Evolutionary conservation across 2,888 invertebrate genomes (phyloP).

Genomic region (Drosophila yooni): DNA sequence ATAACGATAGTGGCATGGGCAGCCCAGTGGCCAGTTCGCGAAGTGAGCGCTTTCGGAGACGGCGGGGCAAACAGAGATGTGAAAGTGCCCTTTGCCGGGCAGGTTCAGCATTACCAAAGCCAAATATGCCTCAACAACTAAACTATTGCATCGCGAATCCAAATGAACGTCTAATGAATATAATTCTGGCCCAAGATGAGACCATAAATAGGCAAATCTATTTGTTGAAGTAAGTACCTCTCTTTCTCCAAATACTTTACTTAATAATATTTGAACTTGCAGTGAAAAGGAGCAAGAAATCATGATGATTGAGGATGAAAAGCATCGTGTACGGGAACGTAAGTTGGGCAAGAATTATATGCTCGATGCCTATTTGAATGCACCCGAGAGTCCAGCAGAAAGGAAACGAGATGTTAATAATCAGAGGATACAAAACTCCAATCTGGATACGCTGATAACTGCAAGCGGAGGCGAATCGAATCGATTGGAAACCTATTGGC

Average conservation of each 20-base stretch:
- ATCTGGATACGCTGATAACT: neutral
- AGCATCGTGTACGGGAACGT: conserved; percentile 90
- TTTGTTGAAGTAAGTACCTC: conserved; percentile 79
- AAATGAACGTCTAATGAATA: conserved; percentile 86
- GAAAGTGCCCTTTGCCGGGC: conserved; percentile 65
- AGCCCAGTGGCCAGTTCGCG: conserved; percentile 84
- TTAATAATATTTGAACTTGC: conserved; percentile 42
- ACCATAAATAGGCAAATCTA: conserved; percentile 86
- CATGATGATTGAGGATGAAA: conserved; percentile 91
- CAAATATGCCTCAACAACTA: conserved; percentile 31
- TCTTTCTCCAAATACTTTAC: neutral
- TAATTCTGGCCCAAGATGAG: conserved; percentile 87
- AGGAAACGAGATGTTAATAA: conserved; percentile 10
- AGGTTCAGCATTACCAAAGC: conserved; percentile 48
- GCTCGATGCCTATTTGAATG: conserved; percentile 90
- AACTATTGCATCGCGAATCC: conserved; percentile 60
- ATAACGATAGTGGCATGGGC: conserved; percentile 84
- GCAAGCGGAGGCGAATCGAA: conserved; percentile 25
- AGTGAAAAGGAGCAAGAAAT: conserved; percentile 92
- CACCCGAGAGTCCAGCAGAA: conserved; percentile 84
- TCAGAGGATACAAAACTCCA: neutral
- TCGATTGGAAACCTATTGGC: conserved; percentile 87
- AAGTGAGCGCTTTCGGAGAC: conserved; percentile 82
- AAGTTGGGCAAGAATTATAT: conserved; percentile 92
- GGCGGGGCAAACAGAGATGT: conserved; percentile 69